These are phyloP conservation scores for Chromobotia macracanthus DNA, from an alignment of 2,797 vertebrate genomes.

Conservation along the genomic window DNA sequence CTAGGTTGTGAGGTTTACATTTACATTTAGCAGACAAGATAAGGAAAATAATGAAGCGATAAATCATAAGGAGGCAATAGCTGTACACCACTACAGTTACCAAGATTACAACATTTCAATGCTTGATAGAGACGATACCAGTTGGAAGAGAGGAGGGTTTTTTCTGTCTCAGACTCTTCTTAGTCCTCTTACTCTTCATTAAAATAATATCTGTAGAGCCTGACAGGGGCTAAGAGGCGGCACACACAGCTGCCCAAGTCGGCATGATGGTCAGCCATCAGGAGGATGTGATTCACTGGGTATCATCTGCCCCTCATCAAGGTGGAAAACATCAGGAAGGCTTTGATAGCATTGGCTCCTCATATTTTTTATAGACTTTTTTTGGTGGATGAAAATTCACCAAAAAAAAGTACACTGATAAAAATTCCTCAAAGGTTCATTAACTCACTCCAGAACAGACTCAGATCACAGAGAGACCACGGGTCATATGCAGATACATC, in stretches of 20 bases:
- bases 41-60: no score
- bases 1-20: no score
- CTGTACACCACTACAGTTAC: no score
- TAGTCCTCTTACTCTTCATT: no score
- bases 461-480: conserved; percentile 8
- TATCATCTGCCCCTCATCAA: background rate
- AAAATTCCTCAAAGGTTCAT: conserved; percentile 8
- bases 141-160: no score
- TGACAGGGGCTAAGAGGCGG: background rate
- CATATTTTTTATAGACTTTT: background rate
- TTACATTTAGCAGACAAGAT: no score
- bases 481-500: background rate
- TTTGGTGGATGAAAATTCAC: no score
- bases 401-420: conserved; percentile 22
- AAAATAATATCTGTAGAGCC: conserved; percentile 10
- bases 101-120: no score
- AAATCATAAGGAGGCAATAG: no score
- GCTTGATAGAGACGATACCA: no score
- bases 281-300: background rate
- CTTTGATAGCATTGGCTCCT: conserved; percentile 8
- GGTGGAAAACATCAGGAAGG: background rate
- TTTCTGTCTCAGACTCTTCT: no score
- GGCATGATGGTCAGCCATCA: background rate
- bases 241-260: background rate
- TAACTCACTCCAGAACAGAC: conserved; percentile 6